phyloP scores from a whole-genome alignment of 2,888 invertebrate genomes.

The Xanthostigma xanthostigma region DNA sequence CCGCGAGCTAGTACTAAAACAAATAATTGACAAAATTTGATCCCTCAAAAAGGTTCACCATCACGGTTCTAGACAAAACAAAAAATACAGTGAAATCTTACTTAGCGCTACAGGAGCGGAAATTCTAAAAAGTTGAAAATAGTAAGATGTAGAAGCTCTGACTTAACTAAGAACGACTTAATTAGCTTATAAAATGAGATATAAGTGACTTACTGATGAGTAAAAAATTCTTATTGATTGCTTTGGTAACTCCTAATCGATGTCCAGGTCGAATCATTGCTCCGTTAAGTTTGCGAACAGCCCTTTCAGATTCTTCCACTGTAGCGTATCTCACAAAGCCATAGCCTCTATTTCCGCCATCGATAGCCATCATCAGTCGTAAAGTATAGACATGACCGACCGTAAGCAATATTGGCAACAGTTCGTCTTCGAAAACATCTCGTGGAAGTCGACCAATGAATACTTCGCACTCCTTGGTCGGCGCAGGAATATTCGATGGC shows the following conservation, averaged over 20 bases:
- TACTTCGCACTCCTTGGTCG: slow-evolving; percentile 48
- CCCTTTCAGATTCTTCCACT: slow-evolving; percentile 43
- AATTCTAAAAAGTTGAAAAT: too few species aligned
- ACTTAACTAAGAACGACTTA: too few species aligned
- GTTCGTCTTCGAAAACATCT: slow-evolving; percentile 32
- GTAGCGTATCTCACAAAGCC: slow-evolving; percentile 48
- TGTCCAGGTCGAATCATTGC: slow-evolving; percentile 51
- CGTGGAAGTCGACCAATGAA: slow-evolving; percentile 36
- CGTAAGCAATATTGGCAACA: slow-evolving; percentile 31
- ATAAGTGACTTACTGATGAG: slow-evolving; percentile 30
- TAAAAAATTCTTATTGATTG: slow-evolving; percentile 62
- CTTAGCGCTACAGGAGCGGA: too few species aligned
- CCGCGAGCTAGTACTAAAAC: too few species aligned
- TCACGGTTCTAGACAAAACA: too few species aligned
- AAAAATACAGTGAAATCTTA: too few species aligned
- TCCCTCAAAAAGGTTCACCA: too few species aligned
- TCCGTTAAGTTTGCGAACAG: slow-evolving; percentile 49
- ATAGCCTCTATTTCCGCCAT: slow-evolving; percentile 54
- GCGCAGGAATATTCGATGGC: slow-evolving; percentile 29
- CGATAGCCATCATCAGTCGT: slow-evolving; percentile 62
- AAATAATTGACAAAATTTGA: too few species aligned
- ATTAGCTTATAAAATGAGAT: neutral
- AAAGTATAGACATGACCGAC: slow-evolving; percentile 54
- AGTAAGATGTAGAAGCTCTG: too few species aligned
- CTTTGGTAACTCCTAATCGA: slow-evolving; percentile 52